A percentile compares a stretch with the other conserved stretches of the same genome.
phyloP scores from a whole-genome alignment of 2,113 vertebrate genomes.

The Crotalus helleri region DNA sequence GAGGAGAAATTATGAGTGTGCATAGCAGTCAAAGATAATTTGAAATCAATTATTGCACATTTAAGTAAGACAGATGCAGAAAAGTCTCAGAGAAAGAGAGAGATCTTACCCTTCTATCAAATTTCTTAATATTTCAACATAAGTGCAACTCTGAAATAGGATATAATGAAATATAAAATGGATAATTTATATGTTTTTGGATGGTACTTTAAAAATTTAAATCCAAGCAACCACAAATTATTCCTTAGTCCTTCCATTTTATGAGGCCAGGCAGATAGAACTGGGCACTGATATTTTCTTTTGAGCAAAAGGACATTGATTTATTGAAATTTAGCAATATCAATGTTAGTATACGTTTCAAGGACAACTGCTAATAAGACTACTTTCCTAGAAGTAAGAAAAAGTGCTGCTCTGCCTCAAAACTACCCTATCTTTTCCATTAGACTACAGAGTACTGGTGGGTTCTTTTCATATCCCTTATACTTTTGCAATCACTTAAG shows the following conservation, averaged over 20 bases:
- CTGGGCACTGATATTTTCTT: background rate
- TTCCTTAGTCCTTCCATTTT: too few relatives aligned
- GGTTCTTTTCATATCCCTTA: background rate
- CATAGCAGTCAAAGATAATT: too few relatives aligned
- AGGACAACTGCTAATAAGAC: background rate
- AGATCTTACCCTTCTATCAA: background rate
- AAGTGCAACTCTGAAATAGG: background rate
- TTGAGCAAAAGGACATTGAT: background rate
- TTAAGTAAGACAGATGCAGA: background rate
- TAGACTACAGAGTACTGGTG: background rate
- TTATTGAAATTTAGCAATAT: background rate
- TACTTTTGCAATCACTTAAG: background rate
- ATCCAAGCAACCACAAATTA: background rate
- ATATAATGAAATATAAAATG: background rate
- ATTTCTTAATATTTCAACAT: background rate
- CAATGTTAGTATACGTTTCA: background rate
- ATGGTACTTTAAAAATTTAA: background rate
- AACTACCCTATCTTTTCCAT: background rate
- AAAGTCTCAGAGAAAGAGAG: background rate
- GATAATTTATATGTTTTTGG: background rate
- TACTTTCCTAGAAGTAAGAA: background rate
- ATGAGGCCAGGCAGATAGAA: background rate
- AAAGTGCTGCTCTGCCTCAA: background rate
- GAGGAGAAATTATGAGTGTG: background rate
- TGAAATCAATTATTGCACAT: background rate